Base-by-base conservation (phyloP, 2,888 invertebrate genomes). In the Patella pellucida region DNA sequence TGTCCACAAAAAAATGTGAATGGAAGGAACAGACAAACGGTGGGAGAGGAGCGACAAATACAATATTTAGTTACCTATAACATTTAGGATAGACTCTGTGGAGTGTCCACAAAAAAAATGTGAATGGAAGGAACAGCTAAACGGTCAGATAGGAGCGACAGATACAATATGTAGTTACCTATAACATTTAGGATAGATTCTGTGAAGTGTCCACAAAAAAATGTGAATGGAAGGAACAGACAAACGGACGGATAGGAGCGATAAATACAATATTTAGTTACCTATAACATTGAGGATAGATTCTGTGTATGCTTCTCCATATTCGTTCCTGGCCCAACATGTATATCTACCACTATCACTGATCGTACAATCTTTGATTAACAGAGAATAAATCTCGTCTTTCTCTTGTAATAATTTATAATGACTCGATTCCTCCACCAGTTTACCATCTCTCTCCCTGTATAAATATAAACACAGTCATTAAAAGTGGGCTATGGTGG, bases 281-380 rank as follows among this genome's bases (percentile, higher is more conserved):
- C 88, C 82, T 41, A 87, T 81, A 16, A 88, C 87, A 81, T 87
- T 88, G n/a, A 88, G 84, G 51, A 87, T 83, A 15, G 88, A 88
- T 79, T 87, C 86, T 2, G 87, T 85, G 81, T 85, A 85, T 52
- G 88, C 87, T 78, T 89, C 89, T 78, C 97, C 96, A 76, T 94
- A 93, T 50, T 93, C 92, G 88, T 96, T 96, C 77, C 95, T 94
- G 27, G 97, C 97, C 81, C 96, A 94, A 69, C 96, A 96, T 0
- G 96, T 96, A 91, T 98, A 98, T 68, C 96, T 93, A 54, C 91
- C 92, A 71, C 90, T 90, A 81, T 92, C 92, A 15, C 85, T 87
- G 31, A 83, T 81, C 62, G 85, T 86, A 11, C 90, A 88, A 69
- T 88, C 85, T 74, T 90, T 88, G 71, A 92, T 88, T 67, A 89